Evolutionary conservation across 2,113 vertebrate genomes (phyloP).

Genomic region (Herpailurus yagouaroundi): DNA sequence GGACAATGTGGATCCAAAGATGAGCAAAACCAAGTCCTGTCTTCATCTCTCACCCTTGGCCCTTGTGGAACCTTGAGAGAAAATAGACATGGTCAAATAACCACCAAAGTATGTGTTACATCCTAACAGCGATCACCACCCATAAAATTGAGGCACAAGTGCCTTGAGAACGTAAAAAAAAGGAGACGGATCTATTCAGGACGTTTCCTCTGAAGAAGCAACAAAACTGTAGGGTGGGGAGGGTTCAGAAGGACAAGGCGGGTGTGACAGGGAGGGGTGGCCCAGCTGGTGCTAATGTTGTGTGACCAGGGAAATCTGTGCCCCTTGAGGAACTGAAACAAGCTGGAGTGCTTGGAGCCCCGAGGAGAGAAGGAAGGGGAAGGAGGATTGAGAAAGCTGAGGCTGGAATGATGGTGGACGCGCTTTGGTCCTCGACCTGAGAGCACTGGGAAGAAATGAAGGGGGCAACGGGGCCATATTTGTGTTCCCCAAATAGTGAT

Average conservation of each 20-base stretch:
- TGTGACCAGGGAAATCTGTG: background rate
- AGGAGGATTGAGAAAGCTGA: too few relatives aligned
- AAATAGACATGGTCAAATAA: background rate
- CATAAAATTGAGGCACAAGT: background rate
- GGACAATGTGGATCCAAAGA: background rate
- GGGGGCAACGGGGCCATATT: rapidly evolving
- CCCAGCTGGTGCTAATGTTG: slow-evolving; percentile 43
- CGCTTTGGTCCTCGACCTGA: background rate
- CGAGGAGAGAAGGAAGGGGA: background rate
- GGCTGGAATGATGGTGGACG: background rate
- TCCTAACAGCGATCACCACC: background rate
- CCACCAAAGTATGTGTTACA: background rate
- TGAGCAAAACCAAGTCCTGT: background rate
- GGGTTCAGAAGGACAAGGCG: background rate
- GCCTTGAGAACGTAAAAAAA: background rate
- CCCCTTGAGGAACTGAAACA: slow-evolving; percentile 69
- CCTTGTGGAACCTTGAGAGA: background rate
- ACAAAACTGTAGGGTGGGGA: background rate
- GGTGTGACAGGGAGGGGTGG: background rate
- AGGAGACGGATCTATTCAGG: background rate
- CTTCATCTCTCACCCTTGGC: background rate
- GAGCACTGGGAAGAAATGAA: background rate
- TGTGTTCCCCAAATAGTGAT: background rate
- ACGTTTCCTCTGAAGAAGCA: background rate
- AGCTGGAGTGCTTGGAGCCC: background rate